phyloP scores from a whole-genome alignment of 2,113 vertebrate genomes.

The Otus sunia region DNA sequence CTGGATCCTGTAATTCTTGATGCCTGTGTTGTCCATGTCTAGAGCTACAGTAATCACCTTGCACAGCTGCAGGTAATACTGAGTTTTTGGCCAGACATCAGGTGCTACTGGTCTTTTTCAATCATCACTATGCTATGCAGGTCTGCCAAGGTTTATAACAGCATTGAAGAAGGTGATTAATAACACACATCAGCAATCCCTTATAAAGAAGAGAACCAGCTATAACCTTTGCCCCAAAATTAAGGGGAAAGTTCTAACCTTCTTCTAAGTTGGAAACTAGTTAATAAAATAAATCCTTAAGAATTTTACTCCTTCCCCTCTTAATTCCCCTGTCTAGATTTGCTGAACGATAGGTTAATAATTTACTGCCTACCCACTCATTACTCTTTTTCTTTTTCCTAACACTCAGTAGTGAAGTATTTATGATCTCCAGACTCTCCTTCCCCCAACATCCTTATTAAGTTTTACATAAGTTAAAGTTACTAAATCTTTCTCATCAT shows the following conservation, averaged over 20 bases:
- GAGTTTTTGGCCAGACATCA: neutral
- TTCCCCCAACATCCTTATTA: neutral
- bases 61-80: neutral
- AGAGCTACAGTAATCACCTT: neutral
- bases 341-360: neutral
- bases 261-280: neutral
- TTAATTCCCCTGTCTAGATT: slow-evolving; percentile 3
- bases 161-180: neutral
- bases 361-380: neutral
- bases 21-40: neutral
- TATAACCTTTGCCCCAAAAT: neutral
- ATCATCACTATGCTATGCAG: neutral
- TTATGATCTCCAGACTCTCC: neutral
- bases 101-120: neutral
- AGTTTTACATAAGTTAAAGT: neutral
- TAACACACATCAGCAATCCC: neutral
- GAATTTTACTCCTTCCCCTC: neutral
- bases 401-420: neutral
- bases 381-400: neutral
- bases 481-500: neutral
- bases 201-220: neutral
- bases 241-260: neutral
- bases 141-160: neutral
- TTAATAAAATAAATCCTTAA: neutral
- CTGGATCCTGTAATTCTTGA: neutral